Percentiles rank a stretch among this genome's conserved stretches.
Evolutionary conservation across 2,797 vertebrate genomes (phyloP).

Genomic region (Gymnoscopelus microlampas): DNA sequence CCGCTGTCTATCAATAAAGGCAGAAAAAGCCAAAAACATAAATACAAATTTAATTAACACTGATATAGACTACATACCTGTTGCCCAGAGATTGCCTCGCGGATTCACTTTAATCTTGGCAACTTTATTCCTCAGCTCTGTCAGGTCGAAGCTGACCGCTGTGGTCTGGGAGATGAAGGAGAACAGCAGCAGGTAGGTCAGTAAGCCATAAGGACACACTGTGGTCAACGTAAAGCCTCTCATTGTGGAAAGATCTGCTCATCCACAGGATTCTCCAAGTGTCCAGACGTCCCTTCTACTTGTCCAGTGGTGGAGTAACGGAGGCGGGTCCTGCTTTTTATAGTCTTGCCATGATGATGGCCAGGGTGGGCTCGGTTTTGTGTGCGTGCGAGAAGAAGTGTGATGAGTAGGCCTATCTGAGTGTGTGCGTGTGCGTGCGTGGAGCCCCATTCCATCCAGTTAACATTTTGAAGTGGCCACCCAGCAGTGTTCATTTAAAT

Average conservation of each 20-base stretch:
- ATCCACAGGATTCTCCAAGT: conserved; percentile 41
- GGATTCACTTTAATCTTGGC: conserved; percentile 90
- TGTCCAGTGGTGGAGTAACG: conserved; percentile 29
- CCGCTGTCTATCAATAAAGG: no score
- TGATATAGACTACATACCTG: conserved; percentile 77
- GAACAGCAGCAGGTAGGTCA: conserved; percentile 81
- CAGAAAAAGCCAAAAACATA: no score
- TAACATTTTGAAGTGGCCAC: conserved; percentile 1
- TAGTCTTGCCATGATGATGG: conserved; percentile 37
- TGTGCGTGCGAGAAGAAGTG: conserved; percentile 23
- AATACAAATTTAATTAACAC: no score
- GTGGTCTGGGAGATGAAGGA: conserved; percentile 76
- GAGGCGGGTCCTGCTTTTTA: conserved; percentile 59
- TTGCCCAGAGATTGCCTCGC: conserved; percentile 94
- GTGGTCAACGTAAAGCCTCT: conserved; percentile 59
- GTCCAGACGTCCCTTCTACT: conserved; percentile 13
- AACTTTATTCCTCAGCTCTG: conserved; percentile 86
- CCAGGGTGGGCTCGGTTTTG: conserved; percentile 61
- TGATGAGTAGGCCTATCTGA: no score
- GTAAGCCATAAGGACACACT: conserved; percentile 70
- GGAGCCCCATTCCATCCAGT: not conserved
- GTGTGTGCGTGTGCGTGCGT: no score
- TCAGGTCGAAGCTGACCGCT: conserved; percentile 83
- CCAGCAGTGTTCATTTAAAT: no score
- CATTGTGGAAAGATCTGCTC: conserved; percentile 67